phyloP scores from a whole-genome alignment of 2,113 vertebrate species.

The Suncus etruscus region DNA sequence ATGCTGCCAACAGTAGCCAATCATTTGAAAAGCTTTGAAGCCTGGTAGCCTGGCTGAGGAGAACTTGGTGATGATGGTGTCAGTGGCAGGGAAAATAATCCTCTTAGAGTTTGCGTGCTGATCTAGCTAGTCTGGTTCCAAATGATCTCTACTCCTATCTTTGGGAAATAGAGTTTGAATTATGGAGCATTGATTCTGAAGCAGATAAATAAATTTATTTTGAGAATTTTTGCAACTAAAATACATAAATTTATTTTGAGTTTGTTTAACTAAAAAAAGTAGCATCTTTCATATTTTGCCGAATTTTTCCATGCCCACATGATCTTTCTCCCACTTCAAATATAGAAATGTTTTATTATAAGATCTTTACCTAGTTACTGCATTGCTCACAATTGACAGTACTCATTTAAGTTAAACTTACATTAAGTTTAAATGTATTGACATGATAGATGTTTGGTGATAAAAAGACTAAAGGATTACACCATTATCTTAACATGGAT shows the following conservation, averaged over 20 bases:
- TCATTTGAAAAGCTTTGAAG: neutral
- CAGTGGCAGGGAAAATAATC: neutral
- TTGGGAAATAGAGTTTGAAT: neutral
- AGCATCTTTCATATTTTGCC: neutral
- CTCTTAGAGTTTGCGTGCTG: neutral
- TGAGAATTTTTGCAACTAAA: neutral
- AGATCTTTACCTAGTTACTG: neutral
- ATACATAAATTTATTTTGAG: neutral
- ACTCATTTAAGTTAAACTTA: neutral
- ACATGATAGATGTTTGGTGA: neutral
- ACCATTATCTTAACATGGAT: neutral
- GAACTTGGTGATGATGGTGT: fast-evolving
- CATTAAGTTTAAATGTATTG: neutral
- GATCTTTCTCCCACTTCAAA: too few species aligned
- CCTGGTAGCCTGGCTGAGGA: neutral
- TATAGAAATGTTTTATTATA: neutral
- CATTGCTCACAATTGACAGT: neutral
- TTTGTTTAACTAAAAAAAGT: neutral
- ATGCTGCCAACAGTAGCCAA: neutral
- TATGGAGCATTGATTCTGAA: neutral
- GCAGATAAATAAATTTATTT: neutral
- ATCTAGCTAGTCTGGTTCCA: neutral
- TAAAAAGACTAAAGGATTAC: conserved; percentile 8
- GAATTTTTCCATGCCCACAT: neutral
- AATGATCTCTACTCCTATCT: neutral